phyloP scores from a whole-genome alignment of 2,888 invertebrate species.

The Ommatoiulus sabulosus region DNA sequence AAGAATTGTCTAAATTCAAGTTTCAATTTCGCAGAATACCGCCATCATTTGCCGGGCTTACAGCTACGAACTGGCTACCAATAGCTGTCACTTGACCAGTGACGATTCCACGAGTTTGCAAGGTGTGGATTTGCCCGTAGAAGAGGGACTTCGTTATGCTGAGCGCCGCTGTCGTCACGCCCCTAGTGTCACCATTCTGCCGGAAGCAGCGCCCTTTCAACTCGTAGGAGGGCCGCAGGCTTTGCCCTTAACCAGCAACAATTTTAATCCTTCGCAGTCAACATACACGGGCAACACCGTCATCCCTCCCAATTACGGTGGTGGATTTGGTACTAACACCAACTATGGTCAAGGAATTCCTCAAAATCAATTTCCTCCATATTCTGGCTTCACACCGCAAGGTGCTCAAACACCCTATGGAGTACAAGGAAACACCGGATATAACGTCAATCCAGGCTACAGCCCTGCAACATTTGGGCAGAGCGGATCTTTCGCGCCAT shows the following conservation, averaged over 20 bases:
- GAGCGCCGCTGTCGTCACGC: conserved; percentile 54
- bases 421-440: background rate
- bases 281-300: background rate
- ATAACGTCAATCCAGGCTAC: background rate
- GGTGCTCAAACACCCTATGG: background rate
- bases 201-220: background rate
- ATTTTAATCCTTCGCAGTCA: background rate
- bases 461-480: background rate
- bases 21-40: conserved; percentile 48
- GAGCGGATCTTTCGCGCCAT: background rate
- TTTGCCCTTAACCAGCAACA: conserved; percentile 32
- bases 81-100: conserved; percentile 54
- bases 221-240: background rate
- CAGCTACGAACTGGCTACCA: conserved; percentile 50
- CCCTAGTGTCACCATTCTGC: background rate
- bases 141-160: conserved; percentile 52
- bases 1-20: too few species aligned
- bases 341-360: background rate
- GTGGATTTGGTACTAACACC: background rate
- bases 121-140: conserved; percentile 35
- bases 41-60: conserved; percentile 56
- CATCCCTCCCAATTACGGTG: background rate
- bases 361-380: background rate
- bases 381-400: background rate
- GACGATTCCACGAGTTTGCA: conserved; percentile 56